Conservation (phyloP, 23 tunicate genomes). For the Styela clava region DNA sequence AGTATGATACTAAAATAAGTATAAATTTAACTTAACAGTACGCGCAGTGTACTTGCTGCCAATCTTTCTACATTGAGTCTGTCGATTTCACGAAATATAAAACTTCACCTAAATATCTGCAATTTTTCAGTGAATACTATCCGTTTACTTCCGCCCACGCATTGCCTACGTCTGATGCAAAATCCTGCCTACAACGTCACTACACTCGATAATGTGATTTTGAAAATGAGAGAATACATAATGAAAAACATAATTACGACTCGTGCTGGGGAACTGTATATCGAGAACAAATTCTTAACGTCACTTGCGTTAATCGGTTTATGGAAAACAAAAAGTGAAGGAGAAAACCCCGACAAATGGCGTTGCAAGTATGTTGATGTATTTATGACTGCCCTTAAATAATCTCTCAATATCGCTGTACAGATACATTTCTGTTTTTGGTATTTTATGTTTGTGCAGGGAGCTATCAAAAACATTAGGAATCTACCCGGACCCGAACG, state of each 20-base stretch:
- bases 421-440: no score
- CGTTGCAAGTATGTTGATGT: not conserved
- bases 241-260: not conserved
- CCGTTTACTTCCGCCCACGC: not conserved
- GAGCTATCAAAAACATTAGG: not conserved
- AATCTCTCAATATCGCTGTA: no score
- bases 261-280: no score
- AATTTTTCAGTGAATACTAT: not conserved
- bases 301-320: not conserved
- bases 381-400: no score
- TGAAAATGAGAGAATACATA: not conserved
- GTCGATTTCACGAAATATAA: no score
- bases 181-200: not conserved
- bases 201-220: not conserved
- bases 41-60: no score
- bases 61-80: no score
- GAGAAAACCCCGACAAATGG: not conserved
- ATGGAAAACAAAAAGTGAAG: not conserved
- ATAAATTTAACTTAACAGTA: no score
- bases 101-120: no score
- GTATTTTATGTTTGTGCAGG: not conserved
- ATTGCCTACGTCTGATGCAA: not conserved
- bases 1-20: no score
- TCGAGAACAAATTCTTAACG: not conserved
- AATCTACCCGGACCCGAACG: not conserved